Percentiles rank a stretch among this genome's conserved stretches.
Evolutionary conservation across 1,140 invertebrate species (phyloP).

Genomic region (Drosophila watanabei): DNA sequence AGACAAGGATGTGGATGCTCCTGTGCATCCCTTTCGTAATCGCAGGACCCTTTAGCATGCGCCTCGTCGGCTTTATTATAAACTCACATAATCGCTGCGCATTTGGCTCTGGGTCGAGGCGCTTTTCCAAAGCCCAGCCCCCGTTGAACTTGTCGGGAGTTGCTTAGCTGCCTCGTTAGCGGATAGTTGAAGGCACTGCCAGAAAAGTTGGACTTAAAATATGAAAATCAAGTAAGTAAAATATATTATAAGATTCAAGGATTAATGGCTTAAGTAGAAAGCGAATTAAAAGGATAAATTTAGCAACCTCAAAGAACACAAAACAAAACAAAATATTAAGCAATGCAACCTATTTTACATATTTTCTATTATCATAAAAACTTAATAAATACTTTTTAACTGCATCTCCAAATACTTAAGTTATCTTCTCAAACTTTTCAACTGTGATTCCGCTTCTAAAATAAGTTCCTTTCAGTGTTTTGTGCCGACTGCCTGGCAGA

Average conservation of each 20-base stretch:
- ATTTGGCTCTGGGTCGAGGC: slow-evolving; percentile 51
- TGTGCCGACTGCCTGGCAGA: slow-evolving; percentile 25
- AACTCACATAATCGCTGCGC: slow-evolving; percentile 77
- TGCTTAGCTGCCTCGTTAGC: slow-evolving; percentile 69
- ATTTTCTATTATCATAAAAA: neutral
- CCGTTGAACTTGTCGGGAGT: slow-evolving; percentile 70
- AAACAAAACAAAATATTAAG: no score
- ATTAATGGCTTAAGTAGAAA: no score
- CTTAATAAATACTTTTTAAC: neutral
- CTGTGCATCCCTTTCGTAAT: slow-evolving; percentile 42
- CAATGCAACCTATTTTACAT: neutral
- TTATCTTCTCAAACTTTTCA: neutral
- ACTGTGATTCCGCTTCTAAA: neutral
- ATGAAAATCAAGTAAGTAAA: no score
- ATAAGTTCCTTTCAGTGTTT: slow-evolving; percentile 25
- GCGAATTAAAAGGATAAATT: no score
- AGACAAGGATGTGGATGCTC: slow-evolving; percentile 41
- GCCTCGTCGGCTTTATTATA: slow-evolving; percentile 74
- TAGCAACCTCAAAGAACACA: no score
- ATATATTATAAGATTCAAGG: no score
- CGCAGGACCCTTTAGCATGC: slow-evolving; percentile 42
- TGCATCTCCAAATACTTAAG: neutral
- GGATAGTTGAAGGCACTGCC: slow-evolving; percentile 29
- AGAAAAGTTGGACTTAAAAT: neutral
- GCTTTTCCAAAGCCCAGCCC: slow-evolving; percentile 14